These are phyloP conservation scores for Drosophila tsacasi DNA, from an alignment of 1,140 invertebrate genomes.

Conservation along the genomic window DNA sequence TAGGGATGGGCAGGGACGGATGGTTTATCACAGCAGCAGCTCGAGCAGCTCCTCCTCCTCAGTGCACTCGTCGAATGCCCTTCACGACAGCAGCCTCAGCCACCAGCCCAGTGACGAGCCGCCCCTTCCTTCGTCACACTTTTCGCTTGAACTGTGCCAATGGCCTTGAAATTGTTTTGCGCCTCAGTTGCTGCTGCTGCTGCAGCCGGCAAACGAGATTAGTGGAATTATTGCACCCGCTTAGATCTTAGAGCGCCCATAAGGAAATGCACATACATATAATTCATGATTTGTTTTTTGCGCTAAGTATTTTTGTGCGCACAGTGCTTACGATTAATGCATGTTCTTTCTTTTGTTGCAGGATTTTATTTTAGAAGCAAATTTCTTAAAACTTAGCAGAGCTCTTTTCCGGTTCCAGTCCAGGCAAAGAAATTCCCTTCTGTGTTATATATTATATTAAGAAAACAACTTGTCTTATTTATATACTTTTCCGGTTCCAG, in stretches of 20 bases:
- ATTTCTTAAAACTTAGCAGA: neutral
- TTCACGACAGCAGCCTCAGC: constrained; percentile 39
- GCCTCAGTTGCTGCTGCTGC: constrained; percentile 64
- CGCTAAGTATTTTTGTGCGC: constrained; percentile 13
- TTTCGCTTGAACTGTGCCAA: constrained; percentile 75
- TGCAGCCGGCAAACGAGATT: constrained; percentile 64
- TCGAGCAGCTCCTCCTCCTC: constrained; percentile 64
- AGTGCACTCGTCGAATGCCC: constrained; percentile 65
- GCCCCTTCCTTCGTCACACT: constrained; percentile 28
- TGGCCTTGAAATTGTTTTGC: constrained; percentile 82
- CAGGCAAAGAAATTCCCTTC: neutral
- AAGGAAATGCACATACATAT: constrained; percentile 43
- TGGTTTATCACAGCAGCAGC: constrained; percentile 74
- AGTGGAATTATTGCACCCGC: constrained; percentile 61
- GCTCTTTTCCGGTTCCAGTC: too few species aligned
- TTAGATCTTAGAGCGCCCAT: constrained; percentile 38
- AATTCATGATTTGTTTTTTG: neutral
- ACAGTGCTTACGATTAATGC: constrained; percentile 57
- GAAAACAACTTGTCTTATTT: neutral
- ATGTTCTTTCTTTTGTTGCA: too few species aligned
- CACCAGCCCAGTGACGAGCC: neutral
- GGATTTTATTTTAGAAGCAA: neutral
- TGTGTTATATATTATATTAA: neutral
- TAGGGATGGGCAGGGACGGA: constrained; percentile 31
- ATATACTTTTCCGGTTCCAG: neutral